phyloP scores from a whole-genome alignment of 2,797 vertebrate species.

The Kryptolebias ocellatus region DNA sequence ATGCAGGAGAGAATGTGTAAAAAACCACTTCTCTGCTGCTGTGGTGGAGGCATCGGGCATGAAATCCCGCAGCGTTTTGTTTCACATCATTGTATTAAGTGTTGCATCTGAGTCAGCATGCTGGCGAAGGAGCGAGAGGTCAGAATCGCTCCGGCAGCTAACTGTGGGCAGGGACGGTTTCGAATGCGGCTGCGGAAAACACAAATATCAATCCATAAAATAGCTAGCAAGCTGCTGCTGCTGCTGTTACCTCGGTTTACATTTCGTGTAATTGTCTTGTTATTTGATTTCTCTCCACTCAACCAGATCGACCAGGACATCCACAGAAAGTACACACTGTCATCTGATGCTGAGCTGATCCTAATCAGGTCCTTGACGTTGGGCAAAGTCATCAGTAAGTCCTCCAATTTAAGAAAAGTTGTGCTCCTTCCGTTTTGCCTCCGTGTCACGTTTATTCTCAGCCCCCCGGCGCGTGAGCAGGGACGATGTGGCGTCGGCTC shows the following conservation, averaged over 20 bases:
- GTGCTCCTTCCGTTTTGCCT: not conserved
- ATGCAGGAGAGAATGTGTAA: too few species aligned
- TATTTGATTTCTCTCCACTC: constrained; percentile 72
- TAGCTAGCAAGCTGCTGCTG: constrained; percentile 44
- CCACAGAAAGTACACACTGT: constrained; percentile 89
- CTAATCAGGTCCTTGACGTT: constrained; percentile 88
- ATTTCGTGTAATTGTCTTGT: constrained; percentile 75
- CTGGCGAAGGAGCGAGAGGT: constrained; percentile 16
- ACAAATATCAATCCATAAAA: constrained; percentile 61
- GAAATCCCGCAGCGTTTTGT: constrained; percentile 36
- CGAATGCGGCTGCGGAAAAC: constrained; percentile 47
- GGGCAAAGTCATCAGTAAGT: constrained; percentile 92
- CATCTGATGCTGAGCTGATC: constrained; percentile 87
- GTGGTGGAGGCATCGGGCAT: constrained; percentile 11
- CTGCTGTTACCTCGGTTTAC: constrained; percentile 53
- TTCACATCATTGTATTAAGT: constrained; percentile 47
- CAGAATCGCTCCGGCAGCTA: constrained; percentile 45
- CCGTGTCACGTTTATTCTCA: not conserved
- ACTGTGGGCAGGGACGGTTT: constrained; percentile 50
- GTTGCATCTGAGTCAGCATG: constrained; percentile 45
- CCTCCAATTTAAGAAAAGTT: constrained; percentile 1
- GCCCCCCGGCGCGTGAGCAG: not conserved
- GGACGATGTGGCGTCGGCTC: not conserved
- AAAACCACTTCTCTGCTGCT: not conserved
- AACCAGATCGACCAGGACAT: constrained; percentile 90